Evolutionary conservation across 2,888 invertebrate species (phyloP).

Genomic region (Drosophila tanythrix): DNA sequence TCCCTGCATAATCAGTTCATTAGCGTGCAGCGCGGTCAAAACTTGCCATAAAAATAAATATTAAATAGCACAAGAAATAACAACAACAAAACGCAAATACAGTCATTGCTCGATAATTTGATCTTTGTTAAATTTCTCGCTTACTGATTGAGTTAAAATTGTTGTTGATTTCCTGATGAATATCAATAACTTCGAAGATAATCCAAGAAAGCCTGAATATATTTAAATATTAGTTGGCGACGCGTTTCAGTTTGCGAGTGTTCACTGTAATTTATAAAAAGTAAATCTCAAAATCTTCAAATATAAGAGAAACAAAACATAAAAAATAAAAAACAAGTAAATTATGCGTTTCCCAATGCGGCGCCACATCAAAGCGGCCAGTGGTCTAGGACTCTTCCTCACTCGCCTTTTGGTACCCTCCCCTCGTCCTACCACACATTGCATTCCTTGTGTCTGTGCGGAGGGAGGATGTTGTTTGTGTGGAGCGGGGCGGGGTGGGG

Average conservation of each 20-base stretch:
- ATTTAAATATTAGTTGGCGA: background rate
- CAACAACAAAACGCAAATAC: constrained; percentile 10
- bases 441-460: constrained; percentile 24
- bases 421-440: constrained; percentile 10
- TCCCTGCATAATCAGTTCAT: constrained; percentile 72
- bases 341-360: constrained; percentile 83
- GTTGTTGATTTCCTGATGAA: background rate
- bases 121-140: background rate
- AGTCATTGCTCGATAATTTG: background rate
- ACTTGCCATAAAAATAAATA: constrained; percentile 29
- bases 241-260: background rate
- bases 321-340: constrained; percentile 54
- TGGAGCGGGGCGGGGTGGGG: background rate
- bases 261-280: constrained; percentile 1
- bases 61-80: background rate
- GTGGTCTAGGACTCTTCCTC: constrained; percentile 21
- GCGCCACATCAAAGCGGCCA: constrained; percentile 84
- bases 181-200: background rate
- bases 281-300: constrained; percentile 4
- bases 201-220: background rate
- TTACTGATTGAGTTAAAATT: background rate
- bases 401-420: background rate
- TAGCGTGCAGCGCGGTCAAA: constrained; percentile 47
- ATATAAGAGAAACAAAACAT: constrained; percentile 18
- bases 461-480: background rate